Percentiles rank a stretch among this genome's conserved stretches.
These are phyloP conservation scores for Coregonus sp. DNA, from an alignment of 2,797 vertebrate species.

Conservation along the genomic window DNA sequence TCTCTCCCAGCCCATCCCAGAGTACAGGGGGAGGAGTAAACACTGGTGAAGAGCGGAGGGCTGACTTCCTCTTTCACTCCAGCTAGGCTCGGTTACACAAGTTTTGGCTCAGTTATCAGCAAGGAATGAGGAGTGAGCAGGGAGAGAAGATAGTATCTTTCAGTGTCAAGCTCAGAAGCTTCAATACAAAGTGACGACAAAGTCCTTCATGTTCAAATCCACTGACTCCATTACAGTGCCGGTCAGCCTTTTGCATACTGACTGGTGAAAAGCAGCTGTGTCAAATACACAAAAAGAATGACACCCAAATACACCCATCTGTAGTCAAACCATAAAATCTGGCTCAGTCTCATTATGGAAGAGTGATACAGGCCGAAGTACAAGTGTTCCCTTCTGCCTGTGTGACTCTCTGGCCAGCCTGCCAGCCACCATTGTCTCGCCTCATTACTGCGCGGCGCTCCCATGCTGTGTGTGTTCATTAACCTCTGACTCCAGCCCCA, in stretches of 20 bases:
- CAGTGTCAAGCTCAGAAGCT: too few relatives aligned
- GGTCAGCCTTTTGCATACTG: neutral
- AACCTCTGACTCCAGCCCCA: neutral
- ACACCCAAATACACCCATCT: neutral
- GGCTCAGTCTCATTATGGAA: neutral
- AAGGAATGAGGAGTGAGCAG: too few relatives aligned
- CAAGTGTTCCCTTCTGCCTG: neutral
- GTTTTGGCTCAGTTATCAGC: too few relatives aligned
- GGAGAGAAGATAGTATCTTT: too few relatives aligned
- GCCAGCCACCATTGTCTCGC: neutral
- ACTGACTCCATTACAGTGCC: neutral
- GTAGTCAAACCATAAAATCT: too few relatives aligned
- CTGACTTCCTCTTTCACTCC: too few relatives aligned
- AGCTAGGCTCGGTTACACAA: too few relatives aligned
- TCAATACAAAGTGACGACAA: too few relatives aligned
- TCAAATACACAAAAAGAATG: neutral
- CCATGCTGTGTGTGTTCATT: conserved; percentile 6
- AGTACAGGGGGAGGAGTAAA: too few relatives aligned
- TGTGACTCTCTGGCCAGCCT: neutral
- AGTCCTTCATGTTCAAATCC: neutral
- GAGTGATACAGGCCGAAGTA: neutral
- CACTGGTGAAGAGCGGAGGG: too few relatives aligned
- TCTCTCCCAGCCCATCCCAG: too few relatives aligned
- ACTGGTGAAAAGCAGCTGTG: neutral
- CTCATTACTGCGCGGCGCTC: conserved; percentile 14